These are phyloP conservation scores for Harpagifer antarcticus DNA, from an alignment of 2,797 vertebrate species.

Conservation along the genomic window DNA sequence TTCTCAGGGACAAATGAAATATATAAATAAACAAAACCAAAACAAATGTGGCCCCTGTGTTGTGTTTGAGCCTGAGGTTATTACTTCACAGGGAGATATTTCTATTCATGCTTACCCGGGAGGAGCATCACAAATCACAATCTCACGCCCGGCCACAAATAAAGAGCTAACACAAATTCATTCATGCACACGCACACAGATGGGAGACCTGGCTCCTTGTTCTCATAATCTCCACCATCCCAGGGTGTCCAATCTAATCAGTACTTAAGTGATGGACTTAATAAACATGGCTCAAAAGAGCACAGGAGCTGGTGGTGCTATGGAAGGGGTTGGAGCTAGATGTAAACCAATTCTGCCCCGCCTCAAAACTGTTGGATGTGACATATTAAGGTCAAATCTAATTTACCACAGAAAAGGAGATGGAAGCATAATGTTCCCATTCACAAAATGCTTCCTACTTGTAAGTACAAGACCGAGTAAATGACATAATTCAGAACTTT, in stretches of 20 bases:
- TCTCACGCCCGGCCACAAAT: slow-evolving; percentile 46
- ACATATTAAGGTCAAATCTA: slow-evolving; percentile 20
- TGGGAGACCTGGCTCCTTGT: slow-evolving; percentile 40
- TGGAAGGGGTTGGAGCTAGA: not conserved
- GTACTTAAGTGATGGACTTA: slow-evolving; percentile 69
- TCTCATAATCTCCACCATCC: slow-evolving; percentile 42
- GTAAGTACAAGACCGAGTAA: not conserved
- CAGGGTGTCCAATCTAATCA: slow-evolving; percentile 64
- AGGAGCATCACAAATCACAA: slow-evolving; percentile 68
- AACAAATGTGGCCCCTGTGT: slow-evolving; percentile 65
- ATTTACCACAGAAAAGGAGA: slow-evolving; percentile 3
- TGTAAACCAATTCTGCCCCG: slow-evolving; percentile 5
- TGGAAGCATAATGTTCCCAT: not conserved
- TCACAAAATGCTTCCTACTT: not conserved
- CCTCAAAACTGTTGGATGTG: slow-evolving; percentile 12
- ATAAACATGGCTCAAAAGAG: slow-evolving; percentile 54
- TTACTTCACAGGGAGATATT: slow-evolving; percentile 64
- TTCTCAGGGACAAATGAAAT: slow-evolving; percentile 53
- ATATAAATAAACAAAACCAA: slow-evolving; percentile 67
- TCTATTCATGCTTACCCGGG: slow-evolving; percentile 55
- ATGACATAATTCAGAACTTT: not conserved
- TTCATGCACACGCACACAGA: slow-evolving; percentile 51
- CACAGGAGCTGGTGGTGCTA: slow-evolving; percentile 13
- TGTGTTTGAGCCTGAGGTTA: slow-evolving; percentile 67
- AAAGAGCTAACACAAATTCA: slow-evolving; percentile 54